Conservation (phyloP, 2,113 vertebrate species). For the Agapornis roseicollis region DNA sequence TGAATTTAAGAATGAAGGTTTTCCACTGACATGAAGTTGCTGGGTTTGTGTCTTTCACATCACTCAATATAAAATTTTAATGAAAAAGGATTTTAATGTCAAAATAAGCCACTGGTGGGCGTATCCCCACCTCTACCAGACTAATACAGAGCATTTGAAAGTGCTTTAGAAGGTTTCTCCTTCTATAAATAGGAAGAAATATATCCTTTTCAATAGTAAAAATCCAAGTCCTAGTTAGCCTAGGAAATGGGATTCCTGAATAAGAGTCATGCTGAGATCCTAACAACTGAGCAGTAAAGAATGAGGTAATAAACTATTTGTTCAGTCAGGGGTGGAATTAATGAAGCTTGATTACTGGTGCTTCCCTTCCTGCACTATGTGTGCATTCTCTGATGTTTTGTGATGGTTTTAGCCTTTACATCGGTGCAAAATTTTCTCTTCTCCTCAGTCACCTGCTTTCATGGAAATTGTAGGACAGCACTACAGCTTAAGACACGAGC, state of each 20-base stretch:
- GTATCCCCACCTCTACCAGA: not conserved
- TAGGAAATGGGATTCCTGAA: not conserved
- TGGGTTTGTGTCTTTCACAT: not conserved
- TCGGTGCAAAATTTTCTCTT: not conserved
- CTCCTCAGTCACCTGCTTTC: not conserved
- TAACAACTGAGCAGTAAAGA: not conserved
- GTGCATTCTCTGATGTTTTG: not conserved
- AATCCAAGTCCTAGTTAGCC: not conserved
- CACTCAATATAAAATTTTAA: not conserved
- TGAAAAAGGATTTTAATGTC: not conserved
- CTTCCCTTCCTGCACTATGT: rapidly evolving
- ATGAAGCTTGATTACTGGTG: not conserved
- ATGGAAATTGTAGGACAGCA: not conserved
- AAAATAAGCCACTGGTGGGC: not conserved
- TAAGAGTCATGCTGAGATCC: not conserved
- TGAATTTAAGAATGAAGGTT: not conserved
- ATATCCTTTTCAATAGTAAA: not conserved
- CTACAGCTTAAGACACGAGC: not conserved
- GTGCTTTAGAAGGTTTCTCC: not conserved
- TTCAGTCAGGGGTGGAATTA: not conserved
- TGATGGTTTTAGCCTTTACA: not conserved
- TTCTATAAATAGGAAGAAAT: not conserved
- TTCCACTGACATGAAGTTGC: not conserved
- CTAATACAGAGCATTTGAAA: not conserved
- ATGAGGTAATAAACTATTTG: not conserved